Evolutionary conservation across 2,797 vertebrate species (phyloP), one percentile per base, ranked within the genome.

Genomic region (Hipposideros larvatus): DNA sequence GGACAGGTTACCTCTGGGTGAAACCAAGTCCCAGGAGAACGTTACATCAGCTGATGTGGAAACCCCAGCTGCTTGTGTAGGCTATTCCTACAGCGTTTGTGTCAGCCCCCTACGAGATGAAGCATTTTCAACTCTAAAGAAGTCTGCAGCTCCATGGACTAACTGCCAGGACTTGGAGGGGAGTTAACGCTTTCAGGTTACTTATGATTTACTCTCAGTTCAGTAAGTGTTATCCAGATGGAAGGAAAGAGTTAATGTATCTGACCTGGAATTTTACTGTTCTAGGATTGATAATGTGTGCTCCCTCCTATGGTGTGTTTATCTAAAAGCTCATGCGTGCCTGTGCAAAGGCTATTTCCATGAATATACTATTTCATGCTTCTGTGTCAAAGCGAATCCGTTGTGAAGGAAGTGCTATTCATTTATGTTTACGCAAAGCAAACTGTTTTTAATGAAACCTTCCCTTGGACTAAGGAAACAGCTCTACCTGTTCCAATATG

Each of bases 401-500:
- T 2, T 2, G 28, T 79, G 78, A 66, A 41, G 34, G 95, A 90
- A 92, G 73, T 13, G 61, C 78, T 94, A 63, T 74, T 95, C 8
- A 14, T 87, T 96, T 93, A 34, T 68, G 11, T 68, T 68, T 84
- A 48, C 89, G 73, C 22, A 63, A 65, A 46, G 66, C 70, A 21
- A 55, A 14, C 48, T 88, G 26, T 59, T 97, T 96, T 95, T n/a
- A 83, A 90, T 61, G 75, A 75, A 90, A 51, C 61, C 11, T 91
- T 86, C 90, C 55, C 28, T 63, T 78, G 55, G 84, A 75, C 63
- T 90, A 95, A 94, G 63, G 53, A 94, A 96, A 75, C 41, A 74
- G 82, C 55, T 37, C 11, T 59, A 43, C 46, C 31, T 94, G 90
- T 31, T 73, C 63, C 61, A 92, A 66, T 92, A 61, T 70, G 43